phyloP scores from a whole-genome alignment of 64 coral and sea anemone genomes.

The Actinia tenebrosa region DNA sequence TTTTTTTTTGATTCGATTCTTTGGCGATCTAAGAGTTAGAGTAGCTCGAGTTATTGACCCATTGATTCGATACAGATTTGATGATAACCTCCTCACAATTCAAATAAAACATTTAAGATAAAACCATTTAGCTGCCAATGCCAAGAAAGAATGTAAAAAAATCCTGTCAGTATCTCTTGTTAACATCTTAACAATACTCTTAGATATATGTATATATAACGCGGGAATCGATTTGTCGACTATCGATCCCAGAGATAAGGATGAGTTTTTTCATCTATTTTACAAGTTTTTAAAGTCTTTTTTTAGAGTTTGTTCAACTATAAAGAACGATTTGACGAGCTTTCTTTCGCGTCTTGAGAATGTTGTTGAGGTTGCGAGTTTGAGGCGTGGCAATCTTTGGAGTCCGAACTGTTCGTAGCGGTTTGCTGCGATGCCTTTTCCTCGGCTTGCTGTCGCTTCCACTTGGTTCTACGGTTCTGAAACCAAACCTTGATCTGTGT shows the following conservation, averaged over 20 bases:
- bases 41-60: neutral
- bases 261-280: neutral
- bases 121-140: neutral
- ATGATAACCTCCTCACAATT: neutral
- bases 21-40: neutral
- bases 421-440: conserved; percentile 68
- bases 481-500: conserved; percentile 97
- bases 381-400: conserved; percentile 22
- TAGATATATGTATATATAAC: neutral
- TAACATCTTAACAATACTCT: neutral
- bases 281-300: conserved; percentile 8
- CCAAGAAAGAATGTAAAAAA: neutral
- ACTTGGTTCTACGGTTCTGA: conserved; percentile 82
- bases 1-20: neutral
- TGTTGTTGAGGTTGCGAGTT: neutral
- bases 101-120: neutral
- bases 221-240: neutral
- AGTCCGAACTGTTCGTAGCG: neutral
- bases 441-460: conserved; percentile 87
- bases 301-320: neutral
- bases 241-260: neutral
- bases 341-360: neutral
- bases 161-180: neutral
- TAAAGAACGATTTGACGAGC: neutral
- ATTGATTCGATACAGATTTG: neutral